Percentiles rank a stretch among this genome's conserved stretches.
These are phyloP conservation scores for Vicugna pacos DNA, from an alignment of 2,113 vertebrate genomes.

Conservation along the genomic window DNA sequence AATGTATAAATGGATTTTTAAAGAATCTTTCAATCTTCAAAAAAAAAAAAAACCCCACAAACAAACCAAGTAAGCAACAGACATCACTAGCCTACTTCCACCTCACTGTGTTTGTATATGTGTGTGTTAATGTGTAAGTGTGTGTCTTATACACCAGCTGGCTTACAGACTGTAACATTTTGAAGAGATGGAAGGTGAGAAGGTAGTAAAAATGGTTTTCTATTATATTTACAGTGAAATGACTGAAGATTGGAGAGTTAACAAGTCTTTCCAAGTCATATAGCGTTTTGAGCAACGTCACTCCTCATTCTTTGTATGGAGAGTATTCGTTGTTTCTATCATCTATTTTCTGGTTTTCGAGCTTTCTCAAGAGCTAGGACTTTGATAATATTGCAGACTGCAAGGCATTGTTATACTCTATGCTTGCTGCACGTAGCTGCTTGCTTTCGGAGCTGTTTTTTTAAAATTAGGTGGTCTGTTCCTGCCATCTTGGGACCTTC, in stretches of 20 bases:
- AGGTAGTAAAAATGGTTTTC: not conserved
- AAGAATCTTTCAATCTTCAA: not conserved
- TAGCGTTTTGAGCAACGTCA: not conserved
- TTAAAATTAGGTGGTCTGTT: not conserved
- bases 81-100: not conserved
- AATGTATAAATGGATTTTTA: not conserved
- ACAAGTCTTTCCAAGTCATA: not conserved
- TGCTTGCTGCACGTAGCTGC: not conserved
- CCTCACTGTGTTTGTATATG: not conserved
- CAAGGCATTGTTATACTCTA: not conserved
- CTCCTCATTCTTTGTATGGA: not conserved
- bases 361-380: not conserved
- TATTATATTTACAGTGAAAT: constrained; percentile 12
- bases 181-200: not conserved
- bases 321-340: not conserved
- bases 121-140: not conserved
- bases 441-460: not conserved
- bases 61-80: not conserved
- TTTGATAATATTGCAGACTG: not conserved
- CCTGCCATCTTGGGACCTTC: not conserved
- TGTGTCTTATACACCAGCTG: not conserved
- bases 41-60: not conserved
- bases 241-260: not conserved
- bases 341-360: not conserved
- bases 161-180: not conserved